Conservation (phyloP, 2,113 vertebrate species). For the Oxyura jamaicensis region DNA sequence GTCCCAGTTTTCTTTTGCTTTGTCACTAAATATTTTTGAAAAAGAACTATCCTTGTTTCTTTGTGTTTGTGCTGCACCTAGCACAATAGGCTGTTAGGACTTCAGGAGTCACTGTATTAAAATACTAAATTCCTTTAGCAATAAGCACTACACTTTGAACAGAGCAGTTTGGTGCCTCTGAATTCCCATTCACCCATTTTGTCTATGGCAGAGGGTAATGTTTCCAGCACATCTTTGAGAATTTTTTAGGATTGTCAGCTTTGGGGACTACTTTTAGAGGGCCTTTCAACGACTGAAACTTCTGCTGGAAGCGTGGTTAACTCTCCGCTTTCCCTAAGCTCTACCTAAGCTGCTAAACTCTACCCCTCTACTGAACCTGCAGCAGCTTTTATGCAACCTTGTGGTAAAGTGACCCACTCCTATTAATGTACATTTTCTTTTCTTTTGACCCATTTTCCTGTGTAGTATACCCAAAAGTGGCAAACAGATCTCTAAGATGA, state of each 20-base stretch:
- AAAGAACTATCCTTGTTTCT: not conserved
- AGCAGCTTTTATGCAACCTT: not conserved
- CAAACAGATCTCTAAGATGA: not conserved
- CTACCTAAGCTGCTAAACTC: not conserved
- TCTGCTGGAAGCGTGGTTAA: not conserved
- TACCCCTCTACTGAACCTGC: not conserved
- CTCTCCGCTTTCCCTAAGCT: not conserved
- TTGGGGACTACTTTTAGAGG: not conserved
- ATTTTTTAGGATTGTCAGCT: not conserved
- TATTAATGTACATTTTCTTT: not conserved
- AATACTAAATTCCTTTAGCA: not conserved
- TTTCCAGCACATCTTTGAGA: not conserved
- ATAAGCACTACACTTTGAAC: not conserved
- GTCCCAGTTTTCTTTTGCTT: not conserved
- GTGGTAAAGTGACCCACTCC: not conserved
- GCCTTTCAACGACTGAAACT: not conserved
- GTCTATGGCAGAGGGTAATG: not conserved
- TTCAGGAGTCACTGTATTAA: not conserved
- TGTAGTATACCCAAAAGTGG: not conserved
- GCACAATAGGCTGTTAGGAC: not conserved
- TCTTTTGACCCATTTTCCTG: not conserved
- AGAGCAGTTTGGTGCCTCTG: not conserved
- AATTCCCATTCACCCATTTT: not conserved
- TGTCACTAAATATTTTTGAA: not conserved
- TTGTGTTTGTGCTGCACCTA: not conserved